Percentiles rank a stretch among this genome's conserved stretches.
These are phyloP conservation scores for Eriosoma lanigerum DNA, from an alignment of 1,140 invertebrate genomes.

Conservation along the genomic window DNA sequence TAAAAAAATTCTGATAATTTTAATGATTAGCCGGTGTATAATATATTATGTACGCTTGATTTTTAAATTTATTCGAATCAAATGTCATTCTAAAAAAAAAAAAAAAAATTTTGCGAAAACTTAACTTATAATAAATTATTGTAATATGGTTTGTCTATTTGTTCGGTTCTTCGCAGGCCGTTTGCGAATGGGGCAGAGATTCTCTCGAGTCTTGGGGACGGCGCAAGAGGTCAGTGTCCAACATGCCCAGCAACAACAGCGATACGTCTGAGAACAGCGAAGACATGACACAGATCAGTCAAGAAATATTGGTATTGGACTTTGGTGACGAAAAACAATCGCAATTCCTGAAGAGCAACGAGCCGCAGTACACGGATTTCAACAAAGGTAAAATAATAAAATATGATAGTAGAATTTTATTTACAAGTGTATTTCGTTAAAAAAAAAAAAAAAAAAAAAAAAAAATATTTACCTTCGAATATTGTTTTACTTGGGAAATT, in stretches of 20 bases:
- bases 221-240: slow-evolving; percentile 72
- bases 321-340: slow-evolving; percentile 85
- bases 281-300: slow-evolving; percentile 85
- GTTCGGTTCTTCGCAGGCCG: slow-evolving; percentile 63
- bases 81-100: too few species aligned
- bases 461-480: too few species aligned
- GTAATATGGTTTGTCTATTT: background rate
- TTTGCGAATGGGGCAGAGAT: slow-evolving; percentile 85
- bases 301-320: slow-evolving; percentile 89
- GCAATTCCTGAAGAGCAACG: slow-evolving; percentile 72
- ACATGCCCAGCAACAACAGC: slow-evolving; percentile 60
- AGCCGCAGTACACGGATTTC: slow-evolving; percentile 73
- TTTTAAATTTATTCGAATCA: too few species aligned
- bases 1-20: too few species aligned
- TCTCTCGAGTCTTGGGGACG: slow-evolving; percentile 87
- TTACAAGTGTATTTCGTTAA: too few species aligned
- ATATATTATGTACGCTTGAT: too few species aligned
- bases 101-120: too few species aligned
- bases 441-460: too few species aligned
- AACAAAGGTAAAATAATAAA: slow-evolving; percentile 63
- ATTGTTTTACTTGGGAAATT: too few species aligned
- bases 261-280: slow-evolving; percentile 66
- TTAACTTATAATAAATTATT: too few species aligned
- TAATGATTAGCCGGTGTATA: too few species aligned
- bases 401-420: too few species aligned